Conservation (phyloP, 2,888 invertebrate genomes). For the Anthrax anthrax region DNA sequence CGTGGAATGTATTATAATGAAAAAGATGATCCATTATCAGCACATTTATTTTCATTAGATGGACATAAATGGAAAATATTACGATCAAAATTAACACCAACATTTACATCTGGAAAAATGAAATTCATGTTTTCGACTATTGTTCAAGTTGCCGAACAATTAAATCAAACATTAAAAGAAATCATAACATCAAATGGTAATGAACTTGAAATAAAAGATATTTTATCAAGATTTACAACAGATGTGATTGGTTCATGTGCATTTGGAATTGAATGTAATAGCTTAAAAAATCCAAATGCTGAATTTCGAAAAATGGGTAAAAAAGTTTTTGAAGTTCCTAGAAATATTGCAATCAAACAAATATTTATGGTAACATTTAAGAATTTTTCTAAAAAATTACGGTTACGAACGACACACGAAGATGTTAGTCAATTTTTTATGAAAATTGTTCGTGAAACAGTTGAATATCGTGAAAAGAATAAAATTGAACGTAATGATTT, state of each 20-base stretch:
- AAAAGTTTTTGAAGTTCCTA: slow-evolving; percentile 15
- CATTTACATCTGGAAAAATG: slow-evolving; percentile 34
- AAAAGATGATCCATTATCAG: slow-evolving; percentile 20
- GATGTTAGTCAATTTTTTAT: slow-evolving; percentile 23
- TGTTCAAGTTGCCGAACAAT: slow-evolving; percentile 15
- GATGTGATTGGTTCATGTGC: slow-evolving; percentile 33
- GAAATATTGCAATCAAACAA: not conserved
- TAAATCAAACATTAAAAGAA: slow-evolving; percentile 13
- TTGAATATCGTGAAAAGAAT: slow-evolving; percentile 28
- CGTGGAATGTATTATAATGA: slow-evolving; percentile 19
- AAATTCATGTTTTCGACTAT: slow-evolving; percentile 27
- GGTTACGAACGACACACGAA: slow-evolving; percentile 7
- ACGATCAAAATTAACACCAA: slow-evolving; percentile 28
- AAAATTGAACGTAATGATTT: slow-evolving; percentile 35
- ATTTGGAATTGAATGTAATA: slow-evolving; percentile 31
- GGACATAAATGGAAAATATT: slow-evolving; percentile 31
- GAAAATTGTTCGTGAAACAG: slow-evolving; percentile 27
- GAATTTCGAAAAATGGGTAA: slow-evolving; percentile 17
- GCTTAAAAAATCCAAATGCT: slow-evolving; percentile 21
- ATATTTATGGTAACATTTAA: slow-evolving; percentile 1
- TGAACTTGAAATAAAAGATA: slow-evolving; percentile 30
- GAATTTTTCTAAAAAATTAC: slow-evolving; percentile 1
- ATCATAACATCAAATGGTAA: slow-evolving; percentile 30
- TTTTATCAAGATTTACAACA: slow-evolving; percentile 29
- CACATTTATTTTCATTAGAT: slow-evolving; percentile 18